Evolutionary conservation across 2,797 vertebrate species (phyloP).

Genomic region (Anguilla pacifica): DNA sequence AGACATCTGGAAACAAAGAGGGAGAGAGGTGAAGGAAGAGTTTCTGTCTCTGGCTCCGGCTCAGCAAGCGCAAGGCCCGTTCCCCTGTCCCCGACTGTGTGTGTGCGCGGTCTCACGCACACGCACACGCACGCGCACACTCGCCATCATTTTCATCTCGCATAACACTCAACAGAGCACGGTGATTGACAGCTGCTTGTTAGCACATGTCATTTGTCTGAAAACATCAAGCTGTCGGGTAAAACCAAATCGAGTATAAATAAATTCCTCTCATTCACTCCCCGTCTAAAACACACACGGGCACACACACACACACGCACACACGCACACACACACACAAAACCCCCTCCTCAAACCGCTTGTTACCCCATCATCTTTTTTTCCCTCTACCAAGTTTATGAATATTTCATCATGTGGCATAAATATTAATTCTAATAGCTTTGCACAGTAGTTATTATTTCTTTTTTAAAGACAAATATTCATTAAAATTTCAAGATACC

Average conservation of each 20-base stretch:
- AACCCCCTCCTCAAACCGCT: slow-evolving; percentile 43
- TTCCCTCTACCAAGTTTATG: slow-evolving; percentile 67
- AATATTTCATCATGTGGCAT: slow-evolving; percentile 88
- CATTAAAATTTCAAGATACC: slow-evolving; percentile 89
- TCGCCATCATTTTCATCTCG: not conserved
- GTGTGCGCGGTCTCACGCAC: not conserved
- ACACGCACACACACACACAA: slow-evolving; percentile 32
- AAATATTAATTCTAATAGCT: slow-evolving; percentile 96
- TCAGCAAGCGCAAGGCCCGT: not conserved
- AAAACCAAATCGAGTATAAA: slow-evolving; percentile 50
- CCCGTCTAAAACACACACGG: slow-evolving; percentile 26
- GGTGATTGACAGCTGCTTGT: slow-evolving; percentile 48
- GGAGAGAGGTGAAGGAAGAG: slow-evolving; percentile 51
- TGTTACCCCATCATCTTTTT: slow-evolving; percentile 41
- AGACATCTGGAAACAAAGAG: slow-evolving; percentile 53
- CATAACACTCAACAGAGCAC: not conserved
- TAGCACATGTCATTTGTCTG: slow-evolving; percentile 50
- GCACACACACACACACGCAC: slow-evolving; percentile 16
- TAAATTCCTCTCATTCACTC: slow-evolving; percentile 34
- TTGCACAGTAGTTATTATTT: slow-evolving; percentile 90
- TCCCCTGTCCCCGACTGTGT: not conserved
- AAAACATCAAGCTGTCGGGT: slow-evolving; percentile 50
- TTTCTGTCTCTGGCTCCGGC: slow-evolving; percentile 19
- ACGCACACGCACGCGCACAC: not conserved
- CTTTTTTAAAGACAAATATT: slow-evolving; percentile 86